Evolutionary conservation across 1,140 invertebrate species (phyloP).

Genomic region (Melipona quadrifasciata): DNA sequence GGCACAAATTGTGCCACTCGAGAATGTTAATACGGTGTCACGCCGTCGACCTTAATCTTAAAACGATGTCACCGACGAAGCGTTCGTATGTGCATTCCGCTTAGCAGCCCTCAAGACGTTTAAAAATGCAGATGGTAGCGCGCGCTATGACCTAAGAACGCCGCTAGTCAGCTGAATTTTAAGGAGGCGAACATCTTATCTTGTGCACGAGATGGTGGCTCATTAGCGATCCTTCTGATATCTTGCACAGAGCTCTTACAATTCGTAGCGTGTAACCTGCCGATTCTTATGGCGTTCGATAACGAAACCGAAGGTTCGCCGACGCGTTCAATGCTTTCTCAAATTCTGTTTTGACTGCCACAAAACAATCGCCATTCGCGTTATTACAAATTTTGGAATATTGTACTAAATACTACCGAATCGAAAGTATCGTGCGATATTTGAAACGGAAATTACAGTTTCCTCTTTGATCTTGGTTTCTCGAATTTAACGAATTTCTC

Average conservation of each 20-base stretch:
- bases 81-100: conserved; percentile 33
- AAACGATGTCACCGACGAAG: conserved; percentile 29
- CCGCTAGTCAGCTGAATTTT: conserved; percentile 64
- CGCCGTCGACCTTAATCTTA: conserved; percentile 48
- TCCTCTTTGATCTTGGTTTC: neutral
- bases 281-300: conserved; percentile 12
- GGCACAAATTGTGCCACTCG: conserved; percentile 12
- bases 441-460: neutral
- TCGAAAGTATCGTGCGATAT: neutral
- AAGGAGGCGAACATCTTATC: conserved; percentile 43
- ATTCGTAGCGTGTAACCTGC: neutral
- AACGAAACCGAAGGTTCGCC: conserved; percentile 17
- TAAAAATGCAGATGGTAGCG: conserved; percentile 61
- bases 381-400: neutral
- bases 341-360: too few relatives aligned
- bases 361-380: neutral
- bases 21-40: conserved; percentile 44
- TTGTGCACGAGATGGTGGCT: conserved; percentile 32
- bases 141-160: conserved; percentile 40
- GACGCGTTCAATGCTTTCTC: neutral
- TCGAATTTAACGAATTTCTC: neutral
- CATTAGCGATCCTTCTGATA: conserved; percentile 44
- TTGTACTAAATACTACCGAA: neutral
- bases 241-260: neutral
- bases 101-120: conserved; percentile 49